These are phyloP conservation scores for Micoletzkya japonica DNA, from an alignment of 2,888 invertebrate genomes.

Conservation along the genomic window DNA sequence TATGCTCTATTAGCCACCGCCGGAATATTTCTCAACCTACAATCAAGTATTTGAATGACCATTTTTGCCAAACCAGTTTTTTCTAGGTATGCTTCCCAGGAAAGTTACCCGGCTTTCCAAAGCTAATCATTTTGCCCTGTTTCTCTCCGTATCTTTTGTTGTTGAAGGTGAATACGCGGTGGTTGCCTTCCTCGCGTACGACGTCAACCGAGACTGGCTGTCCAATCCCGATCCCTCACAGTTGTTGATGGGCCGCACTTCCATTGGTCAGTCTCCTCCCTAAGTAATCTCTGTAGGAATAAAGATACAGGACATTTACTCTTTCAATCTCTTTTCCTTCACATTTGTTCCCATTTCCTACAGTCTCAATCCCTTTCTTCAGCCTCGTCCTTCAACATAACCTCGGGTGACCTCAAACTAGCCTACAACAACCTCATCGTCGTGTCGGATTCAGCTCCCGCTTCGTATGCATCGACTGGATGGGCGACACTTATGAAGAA, in stretches of 20 bases:
- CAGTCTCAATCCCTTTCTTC: not conserved
- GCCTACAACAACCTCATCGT: slow-evolving; percentile 39
- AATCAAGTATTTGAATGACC: too few relatives aligned
- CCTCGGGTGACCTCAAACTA: slow-evolving; percentile 33
- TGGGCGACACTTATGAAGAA: not conserved
- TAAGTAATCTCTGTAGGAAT: too few relatives aligned
- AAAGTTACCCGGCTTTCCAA: too few relatives aligned
- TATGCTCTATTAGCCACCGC: not conserved
- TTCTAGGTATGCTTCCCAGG: too few relatives aligned
- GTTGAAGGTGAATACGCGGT: slow-evolving; percentile 39
- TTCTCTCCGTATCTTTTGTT: not conserved
- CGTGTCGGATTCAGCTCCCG: slow-evolving; percentile 38
- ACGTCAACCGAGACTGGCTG: slow-evolving; percentile 35
- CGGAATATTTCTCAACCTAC: not conserved
- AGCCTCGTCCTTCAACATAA: slow-evolving; percentile 36
- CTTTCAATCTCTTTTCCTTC: not conserved
- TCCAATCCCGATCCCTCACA: not conserved
- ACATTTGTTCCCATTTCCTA: not conserved
- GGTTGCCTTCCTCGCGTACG: slow-evolving; percentile 36
- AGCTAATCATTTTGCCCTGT: too few relatives aligned
- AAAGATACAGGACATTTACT: too few relatives aligned
- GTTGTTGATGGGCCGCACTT: slow-evolving; percentile 8
- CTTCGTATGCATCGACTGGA: slow-evolving; percentile 15
- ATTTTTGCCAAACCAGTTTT: too few relatives aligned
- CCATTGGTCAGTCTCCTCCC: slow-evolving; percentile 16